Evolutionary conservation across 2,113 vertebrate species (phyloP), one percentile per base, ranked within the genome.

Genomic region (Sialia sialis): DNA sequence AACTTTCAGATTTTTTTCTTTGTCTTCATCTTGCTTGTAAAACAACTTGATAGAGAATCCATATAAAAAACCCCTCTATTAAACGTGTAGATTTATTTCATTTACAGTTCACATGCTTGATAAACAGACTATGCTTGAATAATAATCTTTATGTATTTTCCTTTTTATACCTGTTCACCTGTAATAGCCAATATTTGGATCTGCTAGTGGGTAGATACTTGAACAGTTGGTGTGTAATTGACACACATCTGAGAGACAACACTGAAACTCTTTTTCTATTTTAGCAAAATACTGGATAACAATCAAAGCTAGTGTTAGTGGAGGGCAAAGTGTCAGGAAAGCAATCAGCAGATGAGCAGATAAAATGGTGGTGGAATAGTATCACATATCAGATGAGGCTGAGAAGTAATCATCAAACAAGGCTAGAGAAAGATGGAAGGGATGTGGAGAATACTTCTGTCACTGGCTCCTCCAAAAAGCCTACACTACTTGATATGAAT

Each of bases 331-430:
- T 91, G 86, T 95, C 74, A 91, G 56, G 41, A 92, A 96, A 95
- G 77, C 91, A 95, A 95, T 94, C 95, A 93, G 76, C n/a, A 87
- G 85, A 94, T 83, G 46, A 89, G 48, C 34, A 81, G 93, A 93
- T 95, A 88, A 95, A 94, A 91, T 60, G 20, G 38, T 69, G 48
- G 39, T 77, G 41, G 56, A 93, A 89, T 43, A 36, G 29, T 72
- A 83, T 74, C 41, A 83, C 72, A 36, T 80, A 68, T 64, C 58
- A 62, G 67, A 80, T 83, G 76, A 78, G 32, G 10, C 34, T 89
- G 62, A 68, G 67, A 94, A 91, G 46, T 91, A 93, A 62, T 72
- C 48, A 87, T 89, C 80, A 92, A 80, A 87, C 54, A 81, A 89
- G 30, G 34, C n/a, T 74, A 70, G 38, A 22, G 55, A 90, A 91